Conservation (phyloP, 2,888 invertebrate genomes). For the Thymelicus sylvestris region DNA sequence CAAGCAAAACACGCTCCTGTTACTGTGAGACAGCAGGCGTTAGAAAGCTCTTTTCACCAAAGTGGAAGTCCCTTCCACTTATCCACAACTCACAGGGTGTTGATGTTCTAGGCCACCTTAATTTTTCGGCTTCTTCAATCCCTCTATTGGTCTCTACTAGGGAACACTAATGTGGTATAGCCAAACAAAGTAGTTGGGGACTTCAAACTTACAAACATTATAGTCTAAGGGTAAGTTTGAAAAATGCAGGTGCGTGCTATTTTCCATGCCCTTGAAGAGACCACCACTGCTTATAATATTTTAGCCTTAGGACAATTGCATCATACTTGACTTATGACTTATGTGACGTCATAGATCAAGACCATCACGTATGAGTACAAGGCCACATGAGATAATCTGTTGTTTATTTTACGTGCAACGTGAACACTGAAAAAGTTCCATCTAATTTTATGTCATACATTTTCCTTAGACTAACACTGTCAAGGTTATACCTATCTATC, state of each 20-base stretch:
- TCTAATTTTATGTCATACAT: conserved; percentile 23
- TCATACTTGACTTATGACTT: conserved; percentile 7
- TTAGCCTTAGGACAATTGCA: conserved; percentile 4
- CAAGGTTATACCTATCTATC: background rate
- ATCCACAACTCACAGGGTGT: no score
- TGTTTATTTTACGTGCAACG: conserved; percentile 26
- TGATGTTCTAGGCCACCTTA: no score
- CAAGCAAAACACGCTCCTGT: no score
- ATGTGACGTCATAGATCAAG: conserved; percentile 46
- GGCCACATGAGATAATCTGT: conserved; percentile 27
- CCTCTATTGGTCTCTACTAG: no score
- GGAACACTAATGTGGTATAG: no score
- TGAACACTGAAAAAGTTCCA: conserved; percentile 38
- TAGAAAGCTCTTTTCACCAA: no score
- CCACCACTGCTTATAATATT: background rate
- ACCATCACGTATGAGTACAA: conserved; percentile 24
- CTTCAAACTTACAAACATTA: no score
- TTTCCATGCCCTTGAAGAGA: background rate
- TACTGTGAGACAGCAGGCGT: no score
- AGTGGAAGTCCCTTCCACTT: no score
- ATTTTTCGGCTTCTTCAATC: no score
- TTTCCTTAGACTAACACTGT: conserved; percentile 1
- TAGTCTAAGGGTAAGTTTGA: no score
- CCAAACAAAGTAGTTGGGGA: no score
- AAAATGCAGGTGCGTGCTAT: background rate